Percentiles rank a stretch among this genome's conserved stretches.
phyloP scores from a whole-genome alignment of 35 echinoderm and acorn worm genomes.

The Heliocidaris erythrogramma region DNA sequence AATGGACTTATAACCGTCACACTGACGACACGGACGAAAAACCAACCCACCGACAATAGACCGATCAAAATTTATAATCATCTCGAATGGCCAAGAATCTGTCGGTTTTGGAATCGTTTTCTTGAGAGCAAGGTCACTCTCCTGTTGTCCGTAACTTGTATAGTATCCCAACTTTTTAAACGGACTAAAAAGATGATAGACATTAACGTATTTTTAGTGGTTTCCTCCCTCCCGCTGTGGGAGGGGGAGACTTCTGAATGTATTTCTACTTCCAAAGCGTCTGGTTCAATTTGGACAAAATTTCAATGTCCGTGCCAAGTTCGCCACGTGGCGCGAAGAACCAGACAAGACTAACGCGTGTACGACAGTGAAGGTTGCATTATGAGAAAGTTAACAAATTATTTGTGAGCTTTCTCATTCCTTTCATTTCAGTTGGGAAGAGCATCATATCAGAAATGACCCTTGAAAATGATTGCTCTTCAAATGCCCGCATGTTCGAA shows the following conservation, averaged over 20 bases:
- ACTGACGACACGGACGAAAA: no score
- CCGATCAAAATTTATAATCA: no score
- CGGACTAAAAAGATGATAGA: background rate
- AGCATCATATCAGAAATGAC: no score
- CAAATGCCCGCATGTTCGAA: no score
- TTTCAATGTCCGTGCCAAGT: background rate
- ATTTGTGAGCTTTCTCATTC: no score
- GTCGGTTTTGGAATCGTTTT: no score
- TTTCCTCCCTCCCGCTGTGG: background rate
- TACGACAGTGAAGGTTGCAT: background rate
- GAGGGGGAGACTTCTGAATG: background rate
- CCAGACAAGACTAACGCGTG: slow-evolving; percentile 1
- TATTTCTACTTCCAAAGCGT: background rate
- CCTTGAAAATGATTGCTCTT: no score
- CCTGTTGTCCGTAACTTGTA: background rate
- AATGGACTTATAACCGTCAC: no score
- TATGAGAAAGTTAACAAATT: no score
- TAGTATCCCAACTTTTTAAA: background rate
- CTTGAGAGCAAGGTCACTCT: background rate
- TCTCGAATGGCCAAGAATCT: no score
- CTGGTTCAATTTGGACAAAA: slow-evolving; percentile 12
- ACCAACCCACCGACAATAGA: no score
- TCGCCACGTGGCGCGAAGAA: slow-evolving; percentile 18
- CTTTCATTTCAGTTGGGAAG: no score
- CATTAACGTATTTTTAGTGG: background rate